Evolutionary conservation across 2,888 invertebrate species (phyloP), one percentile per base, ranked within the genome.

Genomic region (Hoplodrina ambigua): DNA sequence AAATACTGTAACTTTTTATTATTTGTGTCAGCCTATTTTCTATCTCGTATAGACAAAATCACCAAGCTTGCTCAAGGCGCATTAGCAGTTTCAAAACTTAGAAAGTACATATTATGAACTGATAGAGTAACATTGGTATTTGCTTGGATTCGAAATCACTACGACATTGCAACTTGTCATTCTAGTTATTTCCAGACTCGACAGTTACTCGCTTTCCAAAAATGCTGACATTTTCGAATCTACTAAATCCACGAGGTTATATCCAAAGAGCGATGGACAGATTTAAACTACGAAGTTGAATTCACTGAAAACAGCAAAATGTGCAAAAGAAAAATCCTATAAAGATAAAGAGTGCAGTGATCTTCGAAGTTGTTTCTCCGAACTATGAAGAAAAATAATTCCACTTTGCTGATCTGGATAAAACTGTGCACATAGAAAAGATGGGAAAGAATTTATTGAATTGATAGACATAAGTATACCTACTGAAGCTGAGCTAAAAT

Each of bases 321-420:
- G n/a, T 52, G 46, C 44, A 13, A 52, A 0, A 59, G 54, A 69
- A 63, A 73, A 53, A 37, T 37, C 25, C 20, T 11, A 25, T 74
- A 57, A 64, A 64, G n/a, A 69, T 62, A 63, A 54, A 62, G 4
- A 53, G 62, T 55, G 17, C 46, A 17, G 46, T 46, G 37, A 46
- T 65, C 19, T 46, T 60, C 15, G 10, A 68, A 75, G 60, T 61
- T 73, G 61, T 60, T 37, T 57, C n/a, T 37, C 7, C 1, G 6
- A 41, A 53, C 20, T 20, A 33, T 25, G 25, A 52, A 72, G 62
- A 44, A 19, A 61, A 57, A 46, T 25, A 37, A 46, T 57, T 56
- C 7, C 15, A 20, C 17, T 74, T 74, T 46, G 37, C 52, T 72
- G 56, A 73, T 72, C 37, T 53, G 10, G 4, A 30, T 11, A 54